Base-by-base conservation (phyloP, 2,113 vertebrate genomes). In the Rhabdornis inornatus region DNA sequence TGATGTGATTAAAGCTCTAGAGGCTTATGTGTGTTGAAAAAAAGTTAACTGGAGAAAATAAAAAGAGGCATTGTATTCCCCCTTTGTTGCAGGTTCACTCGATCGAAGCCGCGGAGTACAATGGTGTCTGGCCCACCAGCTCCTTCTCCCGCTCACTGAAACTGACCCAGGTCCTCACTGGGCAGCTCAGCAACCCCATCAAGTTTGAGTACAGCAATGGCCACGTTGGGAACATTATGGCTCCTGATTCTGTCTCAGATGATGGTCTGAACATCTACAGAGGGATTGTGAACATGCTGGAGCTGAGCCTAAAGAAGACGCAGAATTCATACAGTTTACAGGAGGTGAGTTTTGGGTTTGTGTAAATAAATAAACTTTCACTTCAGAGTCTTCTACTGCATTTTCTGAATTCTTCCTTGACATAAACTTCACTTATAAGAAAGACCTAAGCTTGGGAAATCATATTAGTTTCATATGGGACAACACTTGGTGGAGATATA, bases 121-220 rank as follows among this genome's bases (percentile, higher is more conserved):
- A 97, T 5, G 97, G 97, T 3, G 53, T 94, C 40, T 96, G 95
- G 95, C 97, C 98, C 30, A 28, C 44, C 3, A 94, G 86, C n/a
- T 33, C 87, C 0, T 98, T 97, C 71, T 79, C 91, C 20, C 91
- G 82, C 2, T 97, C 97, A 3, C 82, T 93, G 28, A 97, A 97
- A 45, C 77, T 98, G 39, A 93, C 57, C 10, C 90, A 95, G 47
- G 57, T 66, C 18, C 78, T 97, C 63, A 91, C 93, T 0, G 92
- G 88, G 63, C 90, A 97, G n/a, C 83, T 98, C 15, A 94, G 90
- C 4, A 80, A 4, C 30, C 97, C 97, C 6, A 17, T 97, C 55
- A 92, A 95, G 57, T 98, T 98, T 64, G 95, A 97, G 60, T 96
- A 97, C 19, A 97, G 45, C 65, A 94, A 15, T 59, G 98, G 98